phyloP scores from a whole-genome alignment of 2,888 invertebrate species.

The Scelioninae gen. 1 region DNA sequence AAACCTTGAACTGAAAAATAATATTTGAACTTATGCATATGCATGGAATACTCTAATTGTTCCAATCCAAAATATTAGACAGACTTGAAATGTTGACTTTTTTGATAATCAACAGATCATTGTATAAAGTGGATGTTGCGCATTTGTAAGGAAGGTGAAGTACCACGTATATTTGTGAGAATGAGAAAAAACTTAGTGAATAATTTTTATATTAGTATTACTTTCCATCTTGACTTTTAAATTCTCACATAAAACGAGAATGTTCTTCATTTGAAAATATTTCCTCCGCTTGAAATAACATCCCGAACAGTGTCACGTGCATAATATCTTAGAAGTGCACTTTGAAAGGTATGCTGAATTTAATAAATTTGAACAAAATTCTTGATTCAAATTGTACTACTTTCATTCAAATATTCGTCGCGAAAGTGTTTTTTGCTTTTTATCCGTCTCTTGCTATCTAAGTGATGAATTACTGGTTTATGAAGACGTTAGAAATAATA shows the following conservation, averaged over 20 bases:
- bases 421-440: background rate
- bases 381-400: background rate
- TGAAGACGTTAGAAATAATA: background rate
- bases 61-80: no score
- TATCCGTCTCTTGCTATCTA: background rate
- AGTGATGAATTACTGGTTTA: background rate
- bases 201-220: slow-evolving; percentile 1
- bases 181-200: background rate
- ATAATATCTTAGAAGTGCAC: background rate
- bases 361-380: background rate
- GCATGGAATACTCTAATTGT: no score
- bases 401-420: background rate
- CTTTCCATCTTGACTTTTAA: background rate
- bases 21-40: no score
- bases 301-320: background rate
- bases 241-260: background rate
- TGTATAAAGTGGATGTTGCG: no score
- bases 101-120: no score
- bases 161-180: background rate
- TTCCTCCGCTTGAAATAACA: background rate
- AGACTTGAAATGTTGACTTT: no score
- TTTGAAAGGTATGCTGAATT: background rate
- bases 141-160: no score
- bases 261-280: background rate
- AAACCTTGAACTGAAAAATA: no score